phyloP scores from a whole-genome alignment of 2,888 invertebrate genomes.

The Euzetes globulus region DNA sequence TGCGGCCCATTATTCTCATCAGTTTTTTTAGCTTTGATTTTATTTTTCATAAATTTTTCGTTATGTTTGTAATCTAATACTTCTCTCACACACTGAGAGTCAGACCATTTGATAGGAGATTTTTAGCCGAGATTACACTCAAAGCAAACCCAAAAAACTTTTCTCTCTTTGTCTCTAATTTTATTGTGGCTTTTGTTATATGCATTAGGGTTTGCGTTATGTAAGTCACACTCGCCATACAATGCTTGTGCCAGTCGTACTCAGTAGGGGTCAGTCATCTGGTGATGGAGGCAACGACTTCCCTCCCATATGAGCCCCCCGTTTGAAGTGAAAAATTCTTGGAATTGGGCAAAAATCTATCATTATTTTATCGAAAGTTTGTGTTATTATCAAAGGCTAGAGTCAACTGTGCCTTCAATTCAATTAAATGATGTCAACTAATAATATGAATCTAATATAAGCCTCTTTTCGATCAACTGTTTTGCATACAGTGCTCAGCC shows the following conservation, averaged over 20 bases:
- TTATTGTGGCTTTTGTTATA: conserved; percentile 16
- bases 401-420: neutral
- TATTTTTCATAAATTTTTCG: neutral
- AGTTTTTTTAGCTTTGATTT: neutral
- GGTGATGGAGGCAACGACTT: conserved; percentile 14
- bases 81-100: neutral
- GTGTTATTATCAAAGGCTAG: neutral
- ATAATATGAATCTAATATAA: conserved; percentile 1
- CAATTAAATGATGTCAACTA: conserved; percentile 1
- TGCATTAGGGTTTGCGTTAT: conserved; percentile 7
- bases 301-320: neutral
- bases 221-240: neutral
- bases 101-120: conserved; percentile 1
- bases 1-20: neutral
- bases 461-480: neutral
- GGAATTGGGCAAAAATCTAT: neutral
- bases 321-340: no score
- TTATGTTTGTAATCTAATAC: neutral
- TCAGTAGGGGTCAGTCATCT: conserved; percentile 27
- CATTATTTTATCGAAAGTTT: neutral
- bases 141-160: neutral
- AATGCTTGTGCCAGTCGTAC: neutral
- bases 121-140: neutral
- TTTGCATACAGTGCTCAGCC: neutral
- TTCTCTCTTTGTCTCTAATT: conserved; percentile 6